A percentile compares a stretch with the other conserved stretches of the same genome.
Conservation (phyloP, 2,888 invertebrate species). For the Oxystoma pomonae region DNA sequence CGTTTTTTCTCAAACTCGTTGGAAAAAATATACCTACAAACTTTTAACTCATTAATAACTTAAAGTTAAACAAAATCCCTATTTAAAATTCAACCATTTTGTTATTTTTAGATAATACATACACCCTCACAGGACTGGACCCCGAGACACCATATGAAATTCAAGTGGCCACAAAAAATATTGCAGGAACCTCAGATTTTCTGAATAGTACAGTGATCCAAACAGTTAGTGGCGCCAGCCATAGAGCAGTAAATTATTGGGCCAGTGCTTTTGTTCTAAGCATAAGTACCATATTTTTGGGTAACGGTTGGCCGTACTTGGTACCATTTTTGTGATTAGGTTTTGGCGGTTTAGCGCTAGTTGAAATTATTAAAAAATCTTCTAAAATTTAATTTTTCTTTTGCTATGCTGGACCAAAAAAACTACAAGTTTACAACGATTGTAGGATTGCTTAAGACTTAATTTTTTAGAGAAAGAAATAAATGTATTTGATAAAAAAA, state of each 20-base stretch:
- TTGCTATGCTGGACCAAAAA: too few species aligned
- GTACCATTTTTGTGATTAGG: neutral
- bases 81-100: too few species aligned
- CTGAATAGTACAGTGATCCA: neutral
- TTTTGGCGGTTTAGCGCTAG: neutral
- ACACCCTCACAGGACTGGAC: neutral
- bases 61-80: too few species aligned
- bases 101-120: neutral
- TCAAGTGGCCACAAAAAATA: neutral
- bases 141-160: neutral
- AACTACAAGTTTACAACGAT: too few species aligned
- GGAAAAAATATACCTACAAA: too few species aligned
- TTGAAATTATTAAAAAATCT: neutral
- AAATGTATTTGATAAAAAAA: too few species aligned
- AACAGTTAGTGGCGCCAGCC: neutral
- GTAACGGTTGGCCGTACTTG: neutral
- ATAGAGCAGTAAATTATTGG: neutral
- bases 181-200: neutral
- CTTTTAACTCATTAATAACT: too few species aligned
- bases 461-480: too few species aligned
- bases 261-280: neutral
- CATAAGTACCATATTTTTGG: neutral
- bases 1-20: too few species aligned
- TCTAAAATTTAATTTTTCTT: neutral
- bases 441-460: too few species aligned